Conservation (phyloP, 2,113 vertebrate species). For the Uropsilus gracilis region DNA sequence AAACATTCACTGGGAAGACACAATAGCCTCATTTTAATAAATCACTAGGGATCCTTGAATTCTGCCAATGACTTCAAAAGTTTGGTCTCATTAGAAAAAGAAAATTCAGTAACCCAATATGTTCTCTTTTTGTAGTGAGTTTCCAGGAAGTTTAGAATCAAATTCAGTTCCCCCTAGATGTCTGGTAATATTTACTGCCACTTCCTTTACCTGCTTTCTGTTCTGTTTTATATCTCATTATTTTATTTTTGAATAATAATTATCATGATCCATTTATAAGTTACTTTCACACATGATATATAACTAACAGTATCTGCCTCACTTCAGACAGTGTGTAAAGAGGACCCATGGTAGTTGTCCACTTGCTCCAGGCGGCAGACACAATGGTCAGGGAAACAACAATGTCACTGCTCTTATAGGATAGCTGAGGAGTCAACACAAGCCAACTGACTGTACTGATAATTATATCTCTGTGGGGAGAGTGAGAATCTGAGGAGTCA, state of each 20-base stretch:
- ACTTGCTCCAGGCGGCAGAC: not conserved
- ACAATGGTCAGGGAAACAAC: not conserved
- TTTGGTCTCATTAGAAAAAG: constrained; percentile 47
- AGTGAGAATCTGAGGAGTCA: not conserved
- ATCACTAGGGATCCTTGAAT: constrained; percentile 27
- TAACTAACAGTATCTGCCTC: not conserved
- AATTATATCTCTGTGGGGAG: not conserved
- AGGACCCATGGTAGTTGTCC: not conserved
- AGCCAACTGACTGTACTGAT: not conserved
- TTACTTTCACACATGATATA: not conserved
- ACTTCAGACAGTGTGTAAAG: not conserved
- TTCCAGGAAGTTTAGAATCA: constrained; percentile 75
- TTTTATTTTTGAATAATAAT: constrained; percentile 50
- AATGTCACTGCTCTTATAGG: not conserved
- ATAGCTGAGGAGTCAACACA: not conserved
- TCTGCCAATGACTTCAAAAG: not conserved
- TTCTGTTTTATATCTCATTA: constrained; percentile 74
- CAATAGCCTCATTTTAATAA: constrained; percentile 57
- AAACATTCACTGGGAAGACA: constrained; percentile 32
- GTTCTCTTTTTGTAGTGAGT: constrained; percentile 68
- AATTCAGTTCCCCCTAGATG: constrained; percentile 75
- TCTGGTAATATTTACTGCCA: constrained; percentile 62
- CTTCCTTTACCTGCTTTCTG: constrained; percentile 80
- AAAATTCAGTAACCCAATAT: constrained; percentile 13
- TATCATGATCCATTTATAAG: not conserved